phyloP scores from a whole-genome alignment of 2,797 vertebrate species.

The Falco concolor region DNA sequence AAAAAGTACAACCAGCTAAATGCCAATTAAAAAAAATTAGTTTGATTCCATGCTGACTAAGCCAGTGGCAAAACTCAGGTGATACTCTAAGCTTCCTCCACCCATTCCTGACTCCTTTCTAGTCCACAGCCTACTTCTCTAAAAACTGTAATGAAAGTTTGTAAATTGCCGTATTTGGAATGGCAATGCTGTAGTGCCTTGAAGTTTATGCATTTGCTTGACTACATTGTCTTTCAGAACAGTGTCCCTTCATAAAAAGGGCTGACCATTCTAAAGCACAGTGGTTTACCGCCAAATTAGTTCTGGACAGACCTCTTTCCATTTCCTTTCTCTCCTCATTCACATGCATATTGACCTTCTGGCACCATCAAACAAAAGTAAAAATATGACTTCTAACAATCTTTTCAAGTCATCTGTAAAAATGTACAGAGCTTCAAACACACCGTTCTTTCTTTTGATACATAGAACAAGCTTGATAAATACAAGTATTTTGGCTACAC shows the following conservation, averaged over 20 bases:
- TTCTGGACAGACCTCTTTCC: not conserved
- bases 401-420: not conserved
- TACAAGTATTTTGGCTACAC: not conserved
- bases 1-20: not conserved
- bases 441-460: not conserved
- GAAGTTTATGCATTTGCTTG: not conserved
- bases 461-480: not conserved
- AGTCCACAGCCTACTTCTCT: not conserved
- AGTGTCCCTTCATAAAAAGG: not conserved
- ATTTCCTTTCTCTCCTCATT: not conserved
- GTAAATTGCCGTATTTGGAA: not conserved
- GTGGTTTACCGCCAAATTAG: not conserved
- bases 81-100: not conserved
- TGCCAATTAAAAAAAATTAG: not conserved
- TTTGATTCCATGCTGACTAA: not conserved
- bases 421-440: not conserved
- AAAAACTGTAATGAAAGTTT: not conserved
- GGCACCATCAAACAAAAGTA: not conserved
- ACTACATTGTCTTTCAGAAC: not conserved
- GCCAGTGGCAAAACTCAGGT: not conserved
- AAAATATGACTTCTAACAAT: not conserved
- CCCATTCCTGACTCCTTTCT: not conserved
- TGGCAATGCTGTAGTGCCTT: not conserved
- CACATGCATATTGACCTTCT: not conserved
- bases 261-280: not conserved